Evolutionary conservation across 2,113 vertebrate genomes (phyloP), one percentile per base, ranked within the genome.

Genomic region (Camarhynchus parvulus): DNA sequence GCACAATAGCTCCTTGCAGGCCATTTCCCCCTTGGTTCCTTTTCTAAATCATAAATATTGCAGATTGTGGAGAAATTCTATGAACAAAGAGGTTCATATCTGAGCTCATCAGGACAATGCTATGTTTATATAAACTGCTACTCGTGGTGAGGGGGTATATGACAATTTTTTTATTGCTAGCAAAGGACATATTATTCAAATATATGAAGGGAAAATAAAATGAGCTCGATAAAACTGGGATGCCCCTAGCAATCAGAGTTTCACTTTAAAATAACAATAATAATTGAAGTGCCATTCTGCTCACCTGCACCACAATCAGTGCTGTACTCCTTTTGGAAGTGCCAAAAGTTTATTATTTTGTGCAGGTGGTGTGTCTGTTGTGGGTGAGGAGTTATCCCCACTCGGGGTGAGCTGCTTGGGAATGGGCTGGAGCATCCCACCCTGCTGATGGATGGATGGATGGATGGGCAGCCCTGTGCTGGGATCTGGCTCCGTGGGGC

Each of bases 111-210:
- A 92, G 90, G 83, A 75, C 92, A 89, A 90, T 75, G 85, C 56
- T 83, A 70, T 78, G 82, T 74, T 95, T 95, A 78, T 88, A 81
- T 66, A 90, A 90, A 86, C 72, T 44, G 61, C 56, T 88, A 31
- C 61, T 90, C 80, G 55, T 95, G 92, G 49, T 3, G 39, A 75
- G 81, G 79, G 68, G 72, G 15, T 92, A 70, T 67, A 64, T 52
- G 85, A 55, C 47, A 39, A 33, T 83, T 87, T 91, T 91, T 83
- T 95, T 91, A 88, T 92, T 80, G 79, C 77, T 92, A 68, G 82
- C 62, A 87, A 79, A 96, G 84, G 68, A 70, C 55, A 44, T 92
- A 79, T 86, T 94, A 94, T 95, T 96, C 75, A 94, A 89, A 88
- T 90, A 95, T 83, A 85, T 14, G 35, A 80, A 39, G 42, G 58